These are phyloP conservation scores for Ariopsis seemanni DNA, from an alignment of 2,113 vertebrate species.

Conservation along the genomic window DNA sequence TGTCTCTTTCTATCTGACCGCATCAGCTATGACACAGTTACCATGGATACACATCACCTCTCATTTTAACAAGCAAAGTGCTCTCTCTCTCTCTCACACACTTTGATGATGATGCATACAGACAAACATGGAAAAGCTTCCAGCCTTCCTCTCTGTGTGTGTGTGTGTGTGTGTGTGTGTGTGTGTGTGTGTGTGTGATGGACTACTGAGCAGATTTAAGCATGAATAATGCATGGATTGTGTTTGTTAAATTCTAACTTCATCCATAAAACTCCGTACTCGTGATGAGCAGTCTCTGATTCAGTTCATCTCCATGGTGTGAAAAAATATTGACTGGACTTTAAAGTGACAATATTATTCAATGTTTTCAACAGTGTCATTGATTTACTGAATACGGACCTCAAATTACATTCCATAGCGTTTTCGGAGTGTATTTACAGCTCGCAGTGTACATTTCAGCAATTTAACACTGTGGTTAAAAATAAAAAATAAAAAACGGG, in stretches of 20 bases:
- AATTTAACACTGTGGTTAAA: too few species aligned
- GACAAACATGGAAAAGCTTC: slow-evolving; percentile 62
- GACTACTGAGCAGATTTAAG: not conserved
- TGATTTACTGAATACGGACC: not conserved
- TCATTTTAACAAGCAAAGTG: slow-evolving; percentile 31
- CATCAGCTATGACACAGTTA: slow-evolving; percentile 61
- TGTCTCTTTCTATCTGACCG: slow-evolving; percentile 39
- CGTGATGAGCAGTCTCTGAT: too few species aligned
- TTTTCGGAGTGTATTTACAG: not conserved
- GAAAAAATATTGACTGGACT: not conserved
- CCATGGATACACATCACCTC: slow-evolving; percentile 64
- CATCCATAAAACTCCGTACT: not conserved
- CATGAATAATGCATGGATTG: not conserved
- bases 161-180: not conserved
- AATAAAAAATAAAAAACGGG: too few species aligned
- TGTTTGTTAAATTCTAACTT: not conserved
- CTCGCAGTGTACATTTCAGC: too few species aligned
- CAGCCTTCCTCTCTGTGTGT: slow-evolving; percentile 10
- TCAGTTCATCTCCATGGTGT: too few species aligned
- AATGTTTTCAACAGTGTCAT: not conserved
- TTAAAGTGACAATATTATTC: not conserved
- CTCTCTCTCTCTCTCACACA: slow-evolving; percentile 14
- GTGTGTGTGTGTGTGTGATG: not conserved
- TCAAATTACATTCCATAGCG: not conserved
- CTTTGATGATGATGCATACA: slow-evolving; percentile 63